Base-by-base conservation (phyloP, 2,113 vertebrate genomes). In the Gopherus flavomarginatus region DNA sequence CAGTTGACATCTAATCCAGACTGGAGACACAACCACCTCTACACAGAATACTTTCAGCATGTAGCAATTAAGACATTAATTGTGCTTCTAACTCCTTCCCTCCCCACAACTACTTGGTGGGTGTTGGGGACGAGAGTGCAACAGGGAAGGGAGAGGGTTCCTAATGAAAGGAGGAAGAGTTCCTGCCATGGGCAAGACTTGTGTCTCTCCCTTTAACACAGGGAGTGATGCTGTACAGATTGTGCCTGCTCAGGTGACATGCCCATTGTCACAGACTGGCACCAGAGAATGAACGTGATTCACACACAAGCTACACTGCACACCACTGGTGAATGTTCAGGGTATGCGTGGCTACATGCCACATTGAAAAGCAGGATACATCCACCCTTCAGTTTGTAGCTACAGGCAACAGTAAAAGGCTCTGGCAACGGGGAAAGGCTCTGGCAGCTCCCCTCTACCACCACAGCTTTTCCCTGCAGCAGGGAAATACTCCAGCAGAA, bases 231-330 rank as follows among this genome's bases (percentile, higher is more conserved):
- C 16, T n/a, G 42, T 0, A 0, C 9, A 69, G 44, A 42, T 11
- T n/a, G 52, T 0, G 0, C 0, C 11, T 92, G 35, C 31, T 88
- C 53, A 49, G 16, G 1, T 0, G 11, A 77, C 2, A 29, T 3
- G 49, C 1, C 78, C 52, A 82, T 29, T 84, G 59, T 78, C 50
- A 88, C n/a, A 59, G 62, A 14, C 1, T 38, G 31, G 38, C 2
- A 6, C 11, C 42, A 42, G 59, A 92, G 83, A 11, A 96, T 7
- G 29, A 59, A 72, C 9, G 8, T 6, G 35, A 53, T 35, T 54
- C 81, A 38, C 22, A 38, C 50, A 93, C 44, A 87, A 17, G 31
- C 35, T 69, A 69, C 65, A 38, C 17, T 38, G 65, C 4, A 69
- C 35, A 69, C 17, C 17, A 69, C 17, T n/a, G 35, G 35, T 72